Base-by-base conservation (phyloP, 1,140 invertebrate genomes). In the Drosophila simulans region DNA sequence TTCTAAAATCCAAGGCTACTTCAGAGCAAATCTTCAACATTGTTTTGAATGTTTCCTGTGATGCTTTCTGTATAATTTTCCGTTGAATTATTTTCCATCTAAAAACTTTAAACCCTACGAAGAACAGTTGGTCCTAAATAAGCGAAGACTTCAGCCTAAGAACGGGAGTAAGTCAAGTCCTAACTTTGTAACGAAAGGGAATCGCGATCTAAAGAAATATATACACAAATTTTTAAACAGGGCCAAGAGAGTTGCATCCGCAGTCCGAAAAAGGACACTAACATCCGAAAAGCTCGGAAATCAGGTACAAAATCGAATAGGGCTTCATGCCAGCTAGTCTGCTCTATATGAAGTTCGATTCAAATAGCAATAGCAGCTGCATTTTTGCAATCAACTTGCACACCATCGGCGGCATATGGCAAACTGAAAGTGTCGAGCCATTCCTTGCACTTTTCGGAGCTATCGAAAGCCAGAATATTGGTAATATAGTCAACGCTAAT, bases 401-500 rank as follows among this genome's bases (percentile, higher is more conserved):
- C 73, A 34, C 76, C 78, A 74, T 94, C 94, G 91, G 94, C 93
- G 86, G 94, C 93, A 93, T 96, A 97, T 77, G 95, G 94, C 82
- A 98, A 94, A 92, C 94, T 95, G 92, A 97, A 97, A 80, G 96
- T 95, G 92, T 94, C 94, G 92, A 98, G 94, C 95, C 98, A 98
- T 93, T 97, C 95, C 93, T 96, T 93, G 93, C 96, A 97, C 92
- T 97, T 96, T 92, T 96, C 95, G 91, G 93, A 93, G 77, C 95
- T 95, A 86, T 95, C 94, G 94, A 98, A 98, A 83, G 96, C 97
- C 94, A 99, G 95, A 93, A 97, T 95, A 93, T 95, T 95, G 92
- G 94, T 93, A 93, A 98, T 94, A 95, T 96, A 97, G 92, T 95
- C 95, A 93, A 98, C 94, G 85, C 96, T 95, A 93, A 98, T 94